phyloP scores from a whole-genome alignment of 1,140 invertebrate genomes.

The Dufourea novaeangliae region DNA sequence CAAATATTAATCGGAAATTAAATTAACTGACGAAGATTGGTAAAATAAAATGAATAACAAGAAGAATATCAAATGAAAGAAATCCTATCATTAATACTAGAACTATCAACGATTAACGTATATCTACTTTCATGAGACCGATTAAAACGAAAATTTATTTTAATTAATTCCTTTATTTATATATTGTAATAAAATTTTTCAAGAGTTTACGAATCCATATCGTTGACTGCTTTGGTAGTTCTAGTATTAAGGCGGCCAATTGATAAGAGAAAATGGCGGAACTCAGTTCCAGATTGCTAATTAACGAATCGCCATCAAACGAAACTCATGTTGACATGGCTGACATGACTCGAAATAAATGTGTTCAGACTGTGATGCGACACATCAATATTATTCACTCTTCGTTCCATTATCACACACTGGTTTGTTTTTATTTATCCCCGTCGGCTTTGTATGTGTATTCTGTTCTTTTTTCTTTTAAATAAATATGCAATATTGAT shows the following conservation, averaged over 20 bases:
- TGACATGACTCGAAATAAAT: background rate
- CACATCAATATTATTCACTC: slow-evolving; percentile 15
- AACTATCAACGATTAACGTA: no score
- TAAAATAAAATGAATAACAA: background rate
- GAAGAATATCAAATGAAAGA: background rate
- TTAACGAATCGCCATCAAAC: background rate
- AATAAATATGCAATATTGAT: slow-evolving; percentile 51
- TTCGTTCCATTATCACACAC: slow-evolving; percentile 2
- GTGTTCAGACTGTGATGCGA: slow-evolving; percentile 1
- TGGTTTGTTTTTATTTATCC: slow-evolving; percentile 19
- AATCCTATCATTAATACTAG: no score
- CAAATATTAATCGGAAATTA: slow-evolving; percentile 18
- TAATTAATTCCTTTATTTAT: no score
- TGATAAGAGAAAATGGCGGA: background rate
- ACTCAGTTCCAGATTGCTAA: background rate
- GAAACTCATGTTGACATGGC: slow-evolving; percentile 17
- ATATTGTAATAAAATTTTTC: no score
- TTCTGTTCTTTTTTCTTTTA: background rate
- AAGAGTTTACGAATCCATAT: no score
- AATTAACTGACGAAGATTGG: background rate
- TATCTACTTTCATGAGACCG: no score
- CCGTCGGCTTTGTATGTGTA: slow-evolving; percentile 26
- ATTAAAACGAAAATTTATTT: no score
- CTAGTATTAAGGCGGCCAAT: background rate
- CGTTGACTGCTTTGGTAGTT: no score